A percentile compares a stretch with the other conserved stretches of the same genome.
phyloP scores from a whole-genome alignment of 2,113 vertebrate genomes.

The Setophaga coronata region DNA sequence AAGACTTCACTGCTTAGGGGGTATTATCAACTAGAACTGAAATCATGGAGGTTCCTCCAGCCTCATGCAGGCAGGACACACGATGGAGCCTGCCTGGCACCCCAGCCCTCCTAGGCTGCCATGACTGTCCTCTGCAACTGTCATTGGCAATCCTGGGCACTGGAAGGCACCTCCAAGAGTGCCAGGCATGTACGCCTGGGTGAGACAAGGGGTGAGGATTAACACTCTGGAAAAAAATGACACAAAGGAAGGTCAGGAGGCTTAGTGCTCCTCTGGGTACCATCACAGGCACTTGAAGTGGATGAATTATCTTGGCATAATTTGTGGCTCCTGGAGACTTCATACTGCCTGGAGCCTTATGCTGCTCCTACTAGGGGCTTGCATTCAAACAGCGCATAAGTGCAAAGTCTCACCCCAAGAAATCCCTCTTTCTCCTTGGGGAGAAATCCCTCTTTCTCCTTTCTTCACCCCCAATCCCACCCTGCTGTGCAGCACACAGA shows the following conservation, averaged over 20 bases:
- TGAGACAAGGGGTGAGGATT: neutral
- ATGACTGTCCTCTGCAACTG: too few relatives aligned
- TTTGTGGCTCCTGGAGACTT: neutral
- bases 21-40: neutral
- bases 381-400: neutral
- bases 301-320: neutral
- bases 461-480: neutral
- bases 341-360: neutral
- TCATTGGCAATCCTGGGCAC: neutral
- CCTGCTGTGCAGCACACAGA: neutral
- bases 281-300: neutral
- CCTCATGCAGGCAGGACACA: neutral
- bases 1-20: neutral
- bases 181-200: neutral
- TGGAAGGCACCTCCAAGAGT: neutral
- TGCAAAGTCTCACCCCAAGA: neutral
- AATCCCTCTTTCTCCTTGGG: neutral
- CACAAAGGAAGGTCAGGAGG: neutral
- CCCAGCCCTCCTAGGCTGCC: neutral
- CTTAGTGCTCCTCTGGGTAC: neutral
- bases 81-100: rapidly evolving
- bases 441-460: neutral
- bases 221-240: neutral
- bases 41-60: neutral
- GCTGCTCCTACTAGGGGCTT: neutral